These are phyloP conservation scores for Gasterosteus aculeatus DNA, from an alignment of 2,113 vertebrate genomes.

Conservation along the genomic window DNA sequence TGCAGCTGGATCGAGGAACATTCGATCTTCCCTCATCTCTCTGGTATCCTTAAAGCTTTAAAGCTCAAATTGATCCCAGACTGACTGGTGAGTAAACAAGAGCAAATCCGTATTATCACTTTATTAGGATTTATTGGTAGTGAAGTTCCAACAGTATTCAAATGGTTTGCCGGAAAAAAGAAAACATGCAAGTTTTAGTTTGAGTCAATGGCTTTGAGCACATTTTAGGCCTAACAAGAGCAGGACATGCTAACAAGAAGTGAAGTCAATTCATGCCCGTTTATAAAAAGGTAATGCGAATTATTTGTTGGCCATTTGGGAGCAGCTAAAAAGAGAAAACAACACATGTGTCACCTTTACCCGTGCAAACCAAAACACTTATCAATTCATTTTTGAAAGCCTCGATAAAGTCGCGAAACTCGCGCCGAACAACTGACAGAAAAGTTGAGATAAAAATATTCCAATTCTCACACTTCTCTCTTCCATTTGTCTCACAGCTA, in stretches of 20 bases:
- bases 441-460: constrained; percentile 16
- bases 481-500: constrained; percentile 21
- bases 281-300: neutral
- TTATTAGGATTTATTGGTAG: neutral
- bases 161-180: neutral
- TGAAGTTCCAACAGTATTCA: neutral
- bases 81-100: neutral
- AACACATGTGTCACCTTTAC: neutral
- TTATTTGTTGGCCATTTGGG: neutral
- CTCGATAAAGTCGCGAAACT: neutral
- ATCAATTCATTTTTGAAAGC: constrained; percentile 10
- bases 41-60: constrained; percentile 35
- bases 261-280: neutral
- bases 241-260: neutral
- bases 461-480: neutral
- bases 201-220: neutral
- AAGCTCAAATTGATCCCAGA: constrained; percentile 22
- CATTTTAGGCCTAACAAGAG: neutral
- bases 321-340: neutral
- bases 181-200: neutral
- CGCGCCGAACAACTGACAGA: constrained; percentile 1
- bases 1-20: constrained; percentile 17
- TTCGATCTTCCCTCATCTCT: constrained; percentile 19
- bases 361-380: constrained; percentile 15
- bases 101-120: neutral